Conservation (phyloP, 1,140 invertebrate species). For the Eueides isabella region DNA sequence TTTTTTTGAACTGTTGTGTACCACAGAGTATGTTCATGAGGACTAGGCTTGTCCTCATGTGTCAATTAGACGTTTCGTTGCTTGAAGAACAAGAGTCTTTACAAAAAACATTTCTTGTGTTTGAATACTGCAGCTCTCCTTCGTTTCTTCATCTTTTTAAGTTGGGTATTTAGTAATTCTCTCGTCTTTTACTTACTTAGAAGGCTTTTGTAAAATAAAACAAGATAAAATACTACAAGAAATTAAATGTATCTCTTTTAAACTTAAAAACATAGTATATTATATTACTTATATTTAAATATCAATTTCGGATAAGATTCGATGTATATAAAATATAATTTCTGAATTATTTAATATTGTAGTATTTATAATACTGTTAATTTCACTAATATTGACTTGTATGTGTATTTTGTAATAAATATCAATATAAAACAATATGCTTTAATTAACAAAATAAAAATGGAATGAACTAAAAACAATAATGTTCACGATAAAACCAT, state of each 20-base stretch:
- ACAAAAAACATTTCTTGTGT: too few relatives aligned
- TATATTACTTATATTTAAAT: conserved; percentile 1
- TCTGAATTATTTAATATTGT: neutral
- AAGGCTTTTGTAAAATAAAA: neutral
- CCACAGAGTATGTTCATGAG: too few relatives aligned
- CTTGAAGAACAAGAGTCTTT: too few relatives aligned
- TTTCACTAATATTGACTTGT: neutral
- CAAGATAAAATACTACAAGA: neutral
- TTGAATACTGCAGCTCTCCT: too few relatives aligned
- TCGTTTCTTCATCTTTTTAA: too few relatives aligned
- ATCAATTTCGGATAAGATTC: neutral
- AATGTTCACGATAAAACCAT: neutral
- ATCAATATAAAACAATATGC: neutral
- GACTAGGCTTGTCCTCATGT: too few relatives aligned
- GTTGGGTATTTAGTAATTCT: neutral
- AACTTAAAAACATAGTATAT: neutral
- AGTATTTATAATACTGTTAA: conserved; percentile 8
- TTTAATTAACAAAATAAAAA: conserved; percentile 7
- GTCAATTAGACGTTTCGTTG: too few relatives aligned
- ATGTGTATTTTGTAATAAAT: neutral
- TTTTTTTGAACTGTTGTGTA: too few relatives aligned
- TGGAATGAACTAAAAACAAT: conserved; percentile 25
- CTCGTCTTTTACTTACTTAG: neutral
- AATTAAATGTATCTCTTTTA: neutral
- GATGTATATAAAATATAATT: neutral